Evolutionary conservation across 2,888 invertebrate genomes (phyloP).

Genomic region (Ametastegia equiseti): DNA sequence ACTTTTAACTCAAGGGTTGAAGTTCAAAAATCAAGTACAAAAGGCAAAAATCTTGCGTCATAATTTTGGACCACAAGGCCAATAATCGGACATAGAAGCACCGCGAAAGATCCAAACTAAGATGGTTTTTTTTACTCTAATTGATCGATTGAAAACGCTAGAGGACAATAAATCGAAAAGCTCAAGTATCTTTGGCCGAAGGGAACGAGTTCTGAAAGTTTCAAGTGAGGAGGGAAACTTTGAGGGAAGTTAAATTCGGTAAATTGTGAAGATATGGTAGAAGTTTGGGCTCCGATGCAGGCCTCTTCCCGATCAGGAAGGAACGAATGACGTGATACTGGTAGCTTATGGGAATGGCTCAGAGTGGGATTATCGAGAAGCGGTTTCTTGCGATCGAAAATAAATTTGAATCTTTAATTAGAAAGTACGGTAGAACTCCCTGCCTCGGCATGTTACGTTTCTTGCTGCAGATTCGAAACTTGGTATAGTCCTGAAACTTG

Average conservation of each 20-base stretch:
- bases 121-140: no score
- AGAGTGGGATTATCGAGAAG: constrained; percentile 22
- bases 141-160: no score
- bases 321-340: constrained; percentile 2
- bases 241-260: background rate
- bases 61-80: no score
- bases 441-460: constrained; percentile 55
- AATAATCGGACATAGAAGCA: no score
- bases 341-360: background rate
- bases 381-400: constrained; percentile 57
- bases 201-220: background rate
- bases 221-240: background rate
- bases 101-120: no score
- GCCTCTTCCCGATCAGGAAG: background rate
- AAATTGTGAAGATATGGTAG: background rate
- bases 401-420: constrained; percentile 73
- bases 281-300: background rate
- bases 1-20: no score
- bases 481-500: constrained; percentile 52
- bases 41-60: no score
- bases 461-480: constrained; percentile 68
- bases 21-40: no score
- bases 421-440: constrained; percentile 63
- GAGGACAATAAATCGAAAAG: no score
- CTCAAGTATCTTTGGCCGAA: no score